Percentiles rank a stretch among this genome's conserved stretches.
phyloP scores from a whole-genome alignment of 2,888 invertebrate genomes.

The Hoplodrina blanda region DNA sequence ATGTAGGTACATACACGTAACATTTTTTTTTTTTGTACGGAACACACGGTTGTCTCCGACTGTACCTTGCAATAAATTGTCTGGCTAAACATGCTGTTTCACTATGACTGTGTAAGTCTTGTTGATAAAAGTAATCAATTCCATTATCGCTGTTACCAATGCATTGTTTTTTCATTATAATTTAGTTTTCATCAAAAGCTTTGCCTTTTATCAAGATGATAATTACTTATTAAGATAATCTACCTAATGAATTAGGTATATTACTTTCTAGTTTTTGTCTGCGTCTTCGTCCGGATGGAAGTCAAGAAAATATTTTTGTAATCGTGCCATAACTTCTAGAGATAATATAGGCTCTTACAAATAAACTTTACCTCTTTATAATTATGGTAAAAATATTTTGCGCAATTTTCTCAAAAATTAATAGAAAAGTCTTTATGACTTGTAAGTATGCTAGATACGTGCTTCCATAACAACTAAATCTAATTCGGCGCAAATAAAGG shows the following conservation, averaged over 20 bases:
- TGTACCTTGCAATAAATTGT: background rate
- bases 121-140: conserved; percentile 1
- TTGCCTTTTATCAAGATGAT: conserved; percentile 12
- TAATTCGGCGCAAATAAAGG: conserved; percentile 3
- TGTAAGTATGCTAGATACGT: background rate
- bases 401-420: no score
- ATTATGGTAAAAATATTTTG: no score
- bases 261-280: no score
- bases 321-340: no score
- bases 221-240: background rate
- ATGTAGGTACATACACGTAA: no score
- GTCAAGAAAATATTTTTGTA: no score
- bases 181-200: conserved; percentile 10
- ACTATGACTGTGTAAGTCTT: background rate
- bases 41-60: background rate
- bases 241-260: background rate
- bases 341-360: no score
- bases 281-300: no score
- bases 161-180: conserved; percentile 2
- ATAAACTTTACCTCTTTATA: no score
- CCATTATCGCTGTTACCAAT: conserved; percentile 2
- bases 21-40: background rate
- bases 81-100: conserved; percentile 11
- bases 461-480: background rate
- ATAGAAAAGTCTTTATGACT: no score